Evolutionary conservation across 1,140 invertebrate genomes (phyloP), one percentile per base, ranked within the genome.

Genomic region (Lepidurus arcticus): DNA sequence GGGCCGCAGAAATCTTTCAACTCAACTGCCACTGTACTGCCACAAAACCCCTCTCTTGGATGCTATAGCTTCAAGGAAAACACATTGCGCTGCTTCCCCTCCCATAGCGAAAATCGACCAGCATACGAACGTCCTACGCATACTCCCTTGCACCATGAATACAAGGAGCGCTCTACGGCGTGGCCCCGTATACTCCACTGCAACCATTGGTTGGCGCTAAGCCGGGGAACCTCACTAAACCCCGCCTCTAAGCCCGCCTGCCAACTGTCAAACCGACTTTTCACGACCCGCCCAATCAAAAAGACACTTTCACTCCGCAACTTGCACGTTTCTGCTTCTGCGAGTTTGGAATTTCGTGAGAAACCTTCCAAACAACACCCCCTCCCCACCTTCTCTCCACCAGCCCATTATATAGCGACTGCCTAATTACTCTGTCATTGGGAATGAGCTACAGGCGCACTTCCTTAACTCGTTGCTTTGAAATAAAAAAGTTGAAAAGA

Each of bases 1-100:
- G 53, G 16, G 53, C 16, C 53, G 53, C 53, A 65, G 53, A 65
- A 65, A 65, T 65, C 53, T 65, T 65, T 65, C 53, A 65, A 16
- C 53, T 65, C 53, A 21, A 65, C 53, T 65, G 53, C 53, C 53
- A 65, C 53, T 65, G 53, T 21, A 21, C 53, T 65, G n/a, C 53
- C 53, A 65, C 53, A 9, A 65, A 65, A 65, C 53, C 53, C 53
- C 53, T 65, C 53, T 65, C 34, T 65, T n/a, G 53, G 16, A n/a
- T 21, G 53, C 53, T 21, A 65, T 16, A 21, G 21, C 53, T 65
- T 21, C 9, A 65, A 65, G 53, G 34, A 65, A 65, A 65, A 65
- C 53, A n/a, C 53, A 10, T 11, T 5, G 53, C 53, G 53, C 53
- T 65, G 4, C 53, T 65, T 65, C 53, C 8, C 53, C 53, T 65